Evolutionary conservation across 2,797 vertebrate genomes (phyloP), one percentile per base, ranked within the genome.

Genomic region (Anabas testudineus): DNA sequence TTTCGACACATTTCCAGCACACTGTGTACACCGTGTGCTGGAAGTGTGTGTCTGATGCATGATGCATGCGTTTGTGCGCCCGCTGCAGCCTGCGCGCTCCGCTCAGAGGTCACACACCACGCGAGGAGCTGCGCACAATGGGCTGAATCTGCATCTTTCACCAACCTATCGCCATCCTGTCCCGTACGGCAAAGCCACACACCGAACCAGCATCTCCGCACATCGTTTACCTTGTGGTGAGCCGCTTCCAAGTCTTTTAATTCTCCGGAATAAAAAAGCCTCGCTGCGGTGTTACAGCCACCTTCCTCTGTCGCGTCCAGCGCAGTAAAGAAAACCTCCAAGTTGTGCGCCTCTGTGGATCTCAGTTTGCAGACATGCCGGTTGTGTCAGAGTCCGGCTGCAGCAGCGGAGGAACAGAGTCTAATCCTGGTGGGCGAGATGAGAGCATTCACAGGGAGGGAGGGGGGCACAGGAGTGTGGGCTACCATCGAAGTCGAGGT

Each of bases 371-470:
- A 81, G 81, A 77, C 82, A 91, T 89, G 80, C 89, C 85, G 86
- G 69, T 81, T 83, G 78, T 88, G 87, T 86, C 86, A 65, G 74
- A 86, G 74, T 80, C 64, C 13, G 67, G 87, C 85, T 87, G 89
- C 90, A 85, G 88, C 83, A 67, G 82, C 59, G 84, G 79, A 83
- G 83, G 82, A 82, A 60, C 81, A 86, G 74, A 82, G 75, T 55
- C 59, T 82, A 78, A 84, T 90, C 87, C 89, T 89, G 88, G 90
- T 90, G 88, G 86, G 91, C 81, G 77, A 82, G 87, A 78, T 72
- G 78, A 86, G 86, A 88, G 74, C 79, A 64, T 80, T 87, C 83
- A 76, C 75, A 71, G 83, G 71, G 82, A 81, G 81, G 48, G 76
- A 39, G 71, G 42, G 67, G 22, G 57, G 54, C 9, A 24, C 72